Evolutionary conservation across 2,113 vertebrate species (phyloP).

Genomic region (Rafetus swinhoei): DNA sequence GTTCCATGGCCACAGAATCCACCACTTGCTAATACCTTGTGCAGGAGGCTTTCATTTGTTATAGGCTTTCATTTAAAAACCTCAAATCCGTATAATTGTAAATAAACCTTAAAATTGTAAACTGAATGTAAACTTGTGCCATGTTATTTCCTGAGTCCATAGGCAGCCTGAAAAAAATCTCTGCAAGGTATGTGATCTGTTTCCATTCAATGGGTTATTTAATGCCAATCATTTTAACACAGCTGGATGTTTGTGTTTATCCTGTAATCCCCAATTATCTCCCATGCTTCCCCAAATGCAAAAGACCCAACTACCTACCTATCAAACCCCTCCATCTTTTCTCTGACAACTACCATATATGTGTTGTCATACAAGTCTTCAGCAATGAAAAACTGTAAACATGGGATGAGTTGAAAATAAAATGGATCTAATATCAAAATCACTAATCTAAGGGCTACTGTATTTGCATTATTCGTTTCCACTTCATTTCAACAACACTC

Average conservation of each 20-base stretch:
- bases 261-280: neutral
- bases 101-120: neutral
- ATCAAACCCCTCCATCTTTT: neutral
- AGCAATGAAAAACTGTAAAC: neutral
- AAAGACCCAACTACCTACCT: neutral
- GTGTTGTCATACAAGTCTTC: neutral
- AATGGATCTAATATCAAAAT: neutral
- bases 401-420: neutral
- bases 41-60: neutral
- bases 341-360: neutral
- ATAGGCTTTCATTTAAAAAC: neutral
- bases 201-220: neutral
- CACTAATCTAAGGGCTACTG: rapidly evolving
- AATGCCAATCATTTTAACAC: neutral
- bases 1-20: neutral
- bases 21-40: neutral
- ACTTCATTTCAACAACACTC: rapidly evolving
- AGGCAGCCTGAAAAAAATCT: neutral
- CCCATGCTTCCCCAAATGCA: neutral
- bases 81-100: neutral
- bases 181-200: neutral
- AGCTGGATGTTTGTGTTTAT: neutral
- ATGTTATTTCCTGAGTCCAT: neutral
- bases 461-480: neutral
- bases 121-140: rapidly evolving